Conservation (phyloP, 2,113 vertebrate genomes). For the Glaucidium brasilianum region DNA sequence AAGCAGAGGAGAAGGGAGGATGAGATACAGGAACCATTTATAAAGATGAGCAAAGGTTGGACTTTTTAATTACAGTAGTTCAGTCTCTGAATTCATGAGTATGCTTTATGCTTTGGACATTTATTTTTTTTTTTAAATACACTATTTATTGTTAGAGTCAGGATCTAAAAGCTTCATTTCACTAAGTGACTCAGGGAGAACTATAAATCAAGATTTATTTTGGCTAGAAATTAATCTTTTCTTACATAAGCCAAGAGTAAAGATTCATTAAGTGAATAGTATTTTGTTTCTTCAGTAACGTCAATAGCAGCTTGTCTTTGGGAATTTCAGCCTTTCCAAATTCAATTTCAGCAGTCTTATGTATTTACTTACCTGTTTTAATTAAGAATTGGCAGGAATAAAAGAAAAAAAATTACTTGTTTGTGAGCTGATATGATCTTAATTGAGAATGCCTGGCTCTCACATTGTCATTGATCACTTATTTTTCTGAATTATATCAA, state of each 20-base stretch:
- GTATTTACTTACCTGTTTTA: constrained; percentile 28
- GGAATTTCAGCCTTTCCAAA: constrained; percentile 10
- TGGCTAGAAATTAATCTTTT: not conserved
- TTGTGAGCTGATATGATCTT: constrained; percentile 48
- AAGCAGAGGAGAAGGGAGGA: not conserved
- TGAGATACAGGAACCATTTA: not conserved
- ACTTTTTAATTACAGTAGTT: not conserved
- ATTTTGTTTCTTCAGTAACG: constrained; percentile 14
- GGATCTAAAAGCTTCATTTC: not conserved
- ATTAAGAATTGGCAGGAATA: constrained; percentile 49
- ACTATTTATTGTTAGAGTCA: not conserved
- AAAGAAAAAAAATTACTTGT: not conserved
- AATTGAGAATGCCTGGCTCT: constrained; percentile 13
- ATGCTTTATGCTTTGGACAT: not conserved
- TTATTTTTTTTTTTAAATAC: not conserved
- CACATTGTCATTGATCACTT: constrained; percentile 20
- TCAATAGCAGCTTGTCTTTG: constrained; percentile 2
- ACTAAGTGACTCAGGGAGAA: not conserved
- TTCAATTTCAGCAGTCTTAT: not conserved
- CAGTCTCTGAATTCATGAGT: not conserved
- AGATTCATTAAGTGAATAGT: not conserved
- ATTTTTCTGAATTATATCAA: constrained; percentile 25
- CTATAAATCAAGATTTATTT: not conserved
- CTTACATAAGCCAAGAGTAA: not conserved
- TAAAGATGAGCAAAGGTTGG: not conserved